These are phyloP conservation scores for Alethe castanea DNA, from an alignment of 2,113 vertebrate species.

Conservation along the genomic window DNA sequence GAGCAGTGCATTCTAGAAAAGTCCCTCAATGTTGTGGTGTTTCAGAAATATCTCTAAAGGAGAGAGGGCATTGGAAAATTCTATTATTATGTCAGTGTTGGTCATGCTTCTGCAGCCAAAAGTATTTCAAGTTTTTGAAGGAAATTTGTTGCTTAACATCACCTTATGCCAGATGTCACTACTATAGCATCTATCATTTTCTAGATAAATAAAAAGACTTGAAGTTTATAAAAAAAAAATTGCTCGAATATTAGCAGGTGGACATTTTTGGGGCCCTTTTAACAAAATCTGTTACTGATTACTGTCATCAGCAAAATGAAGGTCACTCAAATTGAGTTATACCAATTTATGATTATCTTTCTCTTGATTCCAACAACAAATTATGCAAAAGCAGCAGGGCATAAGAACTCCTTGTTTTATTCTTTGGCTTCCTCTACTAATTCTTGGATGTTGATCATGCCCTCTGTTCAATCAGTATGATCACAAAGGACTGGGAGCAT, in stretches of 20 bases:
- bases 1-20: background rate
- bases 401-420: background rate
- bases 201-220: background rate
- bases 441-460: background rate
- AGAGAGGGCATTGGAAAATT: background rate
- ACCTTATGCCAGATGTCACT: background rate
- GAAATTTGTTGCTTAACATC: background rate
- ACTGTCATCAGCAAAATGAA: background rate
- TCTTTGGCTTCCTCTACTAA: background rate
- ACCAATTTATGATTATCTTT: background rate
- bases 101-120: background rate
- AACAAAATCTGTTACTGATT: background rate
- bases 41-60: background rate
- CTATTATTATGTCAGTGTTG: background rate
- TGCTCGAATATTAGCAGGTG: background rate
- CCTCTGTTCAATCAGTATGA: background rate
- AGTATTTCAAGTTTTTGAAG: background rate
- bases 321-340: background rate
- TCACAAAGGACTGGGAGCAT: background rate
- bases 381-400: background rate
- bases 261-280: background rate
- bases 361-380: background rate
- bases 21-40: background rate
- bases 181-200: background rate
- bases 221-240: background rate